Conservation (phyloP, 2,888 invertebrate species). For the Tachystola acroxantha region DNA sequence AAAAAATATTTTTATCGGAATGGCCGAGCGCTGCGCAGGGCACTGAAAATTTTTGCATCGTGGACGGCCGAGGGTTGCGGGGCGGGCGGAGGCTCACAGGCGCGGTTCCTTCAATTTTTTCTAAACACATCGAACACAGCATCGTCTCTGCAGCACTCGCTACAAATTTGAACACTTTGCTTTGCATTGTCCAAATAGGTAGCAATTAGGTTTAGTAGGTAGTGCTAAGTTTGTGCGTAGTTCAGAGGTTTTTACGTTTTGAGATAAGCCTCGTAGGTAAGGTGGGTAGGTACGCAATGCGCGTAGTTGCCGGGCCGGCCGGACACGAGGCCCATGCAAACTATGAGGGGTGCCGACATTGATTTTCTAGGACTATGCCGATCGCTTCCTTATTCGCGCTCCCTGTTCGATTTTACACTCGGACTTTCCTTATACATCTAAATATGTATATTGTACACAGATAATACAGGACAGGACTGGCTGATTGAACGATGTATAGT, state of each 20-base stretch:
- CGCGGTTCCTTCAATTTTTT: slow-evolving; percentile 46
- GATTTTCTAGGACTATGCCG: slow-evolving; percentile 74
- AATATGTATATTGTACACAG: too few species aligned
- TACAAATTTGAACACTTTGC: slow-evolving; percentile 11
- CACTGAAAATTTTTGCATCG: slow-evolving; percentile 59
- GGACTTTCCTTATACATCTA: slow-evolving; percentile 21
- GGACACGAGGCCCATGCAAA: slow-evolving; percentile 68
- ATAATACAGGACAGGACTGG: too few species aligned
- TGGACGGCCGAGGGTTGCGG: slow-evolving; percentile 38
- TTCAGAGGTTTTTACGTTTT: slow-evolving; percentile 4
- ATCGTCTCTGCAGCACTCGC: slow-evolving; percentile 17
- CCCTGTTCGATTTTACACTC: slow-evolving; percentile 43
- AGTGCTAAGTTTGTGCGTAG: background rate
- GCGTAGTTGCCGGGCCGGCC: slow-evolving; percentile 18
- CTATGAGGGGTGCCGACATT: slow-evolving; percentile 70
- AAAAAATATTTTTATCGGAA: slow-evolving; percentile 17
- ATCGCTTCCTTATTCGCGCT: slow-evolving; percentile 57
- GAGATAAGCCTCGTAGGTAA: too few species aligned
- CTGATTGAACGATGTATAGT: too few species aligned
- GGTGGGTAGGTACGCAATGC: slow-evolving; percentile 1
- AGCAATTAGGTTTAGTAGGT: background rate
- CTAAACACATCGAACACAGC: slow-evolving; percentile 35
- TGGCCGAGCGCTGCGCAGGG: slow-evolving; percentile 46
- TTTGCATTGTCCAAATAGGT: slow-evolving; percentile 1
- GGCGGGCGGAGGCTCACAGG: slow-evolving; percentile 26